phyloP scores from a whole-genome alignment of 1,140 invertebrate species.

The Palaemon carinicauda region DNA sequence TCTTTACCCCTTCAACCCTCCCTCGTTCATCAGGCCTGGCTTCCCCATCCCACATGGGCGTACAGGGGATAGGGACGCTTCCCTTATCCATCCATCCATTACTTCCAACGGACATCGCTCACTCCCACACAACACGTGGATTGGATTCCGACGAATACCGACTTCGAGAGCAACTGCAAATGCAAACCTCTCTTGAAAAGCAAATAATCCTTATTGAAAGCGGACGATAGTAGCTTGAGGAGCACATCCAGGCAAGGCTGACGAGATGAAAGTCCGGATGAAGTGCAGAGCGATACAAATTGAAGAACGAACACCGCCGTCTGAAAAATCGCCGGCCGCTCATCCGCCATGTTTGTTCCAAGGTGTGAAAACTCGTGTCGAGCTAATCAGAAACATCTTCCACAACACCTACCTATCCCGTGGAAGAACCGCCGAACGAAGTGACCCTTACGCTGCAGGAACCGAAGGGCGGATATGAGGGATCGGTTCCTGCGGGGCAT shows the following conservation, averaged over 20 bases:
- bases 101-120: neutral
- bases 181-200: too few species aligned
- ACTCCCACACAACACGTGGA: neutral
- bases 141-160: too few species aligned
- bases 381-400: conserved; percentile 51
- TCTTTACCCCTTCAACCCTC: neutral
- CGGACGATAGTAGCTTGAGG: too few species aligned
- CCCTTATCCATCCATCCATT: neutral
- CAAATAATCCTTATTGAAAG: too few species aligned
- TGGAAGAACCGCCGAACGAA: neutral
- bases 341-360: conserved; percentile 59
- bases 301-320: neutral
- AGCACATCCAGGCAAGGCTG: too few species aligned
- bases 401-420: conserved; percentile 25
- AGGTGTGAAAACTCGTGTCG: conserved; percentile 60
- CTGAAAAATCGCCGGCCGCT: neutral
- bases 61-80: neutral
- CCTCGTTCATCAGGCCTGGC: neutral
- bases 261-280: too few species aligned
- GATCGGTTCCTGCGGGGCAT: neutral
- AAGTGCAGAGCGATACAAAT: neutral
- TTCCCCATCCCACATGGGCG: neutral
- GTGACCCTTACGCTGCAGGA: neutral
- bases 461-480: neutral
- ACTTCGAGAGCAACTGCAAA: too few species aligned